Base-by-base conservation (phyloP, 2,113 vertebrate genomes). In the Poeciliopsis retropinna region DNA sequence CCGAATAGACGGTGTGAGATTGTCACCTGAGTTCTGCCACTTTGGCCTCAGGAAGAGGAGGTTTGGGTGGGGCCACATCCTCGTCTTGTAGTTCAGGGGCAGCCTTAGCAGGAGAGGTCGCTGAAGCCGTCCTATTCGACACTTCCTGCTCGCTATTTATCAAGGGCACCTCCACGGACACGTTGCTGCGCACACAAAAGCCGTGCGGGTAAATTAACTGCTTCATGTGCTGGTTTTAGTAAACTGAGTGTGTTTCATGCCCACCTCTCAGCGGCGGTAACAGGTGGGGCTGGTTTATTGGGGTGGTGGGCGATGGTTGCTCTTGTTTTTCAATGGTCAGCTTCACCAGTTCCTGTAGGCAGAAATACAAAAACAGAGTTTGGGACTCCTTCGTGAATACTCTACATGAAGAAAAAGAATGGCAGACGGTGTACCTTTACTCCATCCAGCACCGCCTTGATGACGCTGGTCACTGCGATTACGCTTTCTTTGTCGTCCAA, bases 311-410 rank as follows among this genome's bases (percentile, higher is more conserved):
- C 30, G 98, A 98, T 0, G 97, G 97, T 44, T 97, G 97, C 34
- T 98, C 98, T 74, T 99, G 97, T 84, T 99, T 99, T 92, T 99
- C 98, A 41, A 97, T 95, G 1, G 96, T 99, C 30, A 99, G 95
- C 87, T 96, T 97, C 87, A 99, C 98, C 91, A 99, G 88, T 71
- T 99, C 98, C 98, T 99, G 82, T 60, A 75, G 6, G 54, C 8
- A 76, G 29, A 73, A 57, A 75, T 12, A 78, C 13, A 17, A 15
- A 14, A 76, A 70, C 44, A 29, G 47, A 65, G 37, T 2, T 3
- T 72, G 17, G 73, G 60, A 15, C 67, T 60, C 19, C 4, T 32
- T 14, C 14, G 22, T 32, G 2, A 47, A 71, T 14, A 41, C n/a
- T 31, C 9, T 2, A 60, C 25, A 51, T 27, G 19, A 28, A 15